phyloP scores from a whole-genome alignment of 1,140 invertebrate species.

The Teleopsis dalmanni region DNA sequence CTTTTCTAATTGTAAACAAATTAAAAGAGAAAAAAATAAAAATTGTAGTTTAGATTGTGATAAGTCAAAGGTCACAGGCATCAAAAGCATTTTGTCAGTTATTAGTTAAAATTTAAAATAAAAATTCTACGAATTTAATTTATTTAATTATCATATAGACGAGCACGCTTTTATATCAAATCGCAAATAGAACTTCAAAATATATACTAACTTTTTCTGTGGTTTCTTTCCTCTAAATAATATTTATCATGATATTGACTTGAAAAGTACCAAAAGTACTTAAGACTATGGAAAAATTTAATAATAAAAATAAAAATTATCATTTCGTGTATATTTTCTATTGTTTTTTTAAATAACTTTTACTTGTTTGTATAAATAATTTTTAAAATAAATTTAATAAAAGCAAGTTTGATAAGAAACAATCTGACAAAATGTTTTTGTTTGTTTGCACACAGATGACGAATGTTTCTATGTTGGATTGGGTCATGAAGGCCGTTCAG shows the following conservation, averaged over 20 bases:
- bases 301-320: neutral
- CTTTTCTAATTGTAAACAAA: neutral
- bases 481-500: conserved; percentile 49
- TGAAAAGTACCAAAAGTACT: too few species aligned
- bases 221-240: too few species aligned
- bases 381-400: neutral
- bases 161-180: too few species aligned
- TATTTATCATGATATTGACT: too few species aligned
- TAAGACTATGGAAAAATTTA: neutral
- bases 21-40: neutral
- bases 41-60: conserved; percentile 7
- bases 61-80: too few species aligned
- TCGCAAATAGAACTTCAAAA: neutral
- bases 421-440: conserved; percentile 55
- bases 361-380: neutral
- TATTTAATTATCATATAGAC: too few species aligned
- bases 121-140: too few species aligned
- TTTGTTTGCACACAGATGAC: conserved; percentile 66
- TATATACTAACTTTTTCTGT: too few species aligned
- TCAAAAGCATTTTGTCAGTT: conserved; percentile 48
- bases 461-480: conserved; percentile 92
- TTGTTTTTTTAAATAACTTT: neutral
- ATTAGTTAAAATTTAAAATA: conserved; percentile 28
- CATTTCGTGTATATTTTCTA: neutral
- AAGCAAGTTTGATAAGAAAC: conserved; percentile 11